Percentiles rank a stretch among this genome's conserved stretches.
These are phyloP conservation scores for Falco naumanni DNA, from an alignment of 2,797 vertebrate species.

Conservation along the genomic window DNA sequence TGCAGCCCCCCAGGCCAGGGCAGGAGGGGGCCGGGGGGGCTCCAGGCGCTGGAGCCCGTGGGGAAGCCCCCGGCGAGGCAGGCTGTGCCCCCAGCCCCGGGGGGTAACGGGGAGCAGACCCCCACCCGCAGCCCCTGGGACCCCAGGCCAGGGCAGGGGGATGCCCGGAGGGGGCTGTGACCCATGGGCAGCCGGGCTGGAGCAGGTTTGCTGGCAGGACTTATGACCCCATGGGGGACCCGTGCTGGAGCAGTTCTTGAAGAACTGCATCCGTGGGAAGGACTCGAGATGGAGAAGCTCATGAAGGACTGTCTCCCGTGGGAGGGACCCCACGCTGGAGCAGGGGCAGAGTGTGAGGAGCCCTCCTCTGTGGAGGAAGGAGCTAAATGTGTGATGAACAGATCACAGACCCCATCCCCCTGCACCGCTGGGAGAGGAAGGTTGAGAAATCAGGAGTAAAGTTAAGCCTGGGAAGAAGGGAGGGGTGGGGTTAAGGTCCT, in stretches of 20 bases:
- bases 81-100: background rate
- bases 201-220: background rate
- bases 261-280: background rate
- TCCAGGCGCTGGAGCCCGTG: background rate
- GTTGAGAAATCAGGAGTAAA: background rate
- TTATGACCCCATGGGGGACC: background rate
- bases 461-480: background rate
- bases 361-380: background rate
- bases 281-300: background rate
- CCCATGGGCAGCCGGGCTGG: no score
- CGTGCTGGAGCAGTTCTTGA: background rate
- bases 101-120: background rate
- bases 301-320: background rate
- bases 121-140: background rate
- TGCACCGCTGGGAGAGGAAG: background rate
- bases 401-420: background rate
- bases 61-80: no score
- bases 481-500: accelerated
- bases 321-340: background rate
- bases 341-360: background rate
- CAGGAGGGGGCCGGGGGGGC: background rate
- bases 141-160: no score
- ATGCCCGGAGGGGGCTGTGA: background rate
- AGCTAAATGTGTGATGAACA: background rate
- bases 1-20: no score